These are phyloP conservation scores for Lamprologus lemairii DNA, from an alignment of 2,113 vertebrate genomes.

Conservation along the genomic window DNA sequence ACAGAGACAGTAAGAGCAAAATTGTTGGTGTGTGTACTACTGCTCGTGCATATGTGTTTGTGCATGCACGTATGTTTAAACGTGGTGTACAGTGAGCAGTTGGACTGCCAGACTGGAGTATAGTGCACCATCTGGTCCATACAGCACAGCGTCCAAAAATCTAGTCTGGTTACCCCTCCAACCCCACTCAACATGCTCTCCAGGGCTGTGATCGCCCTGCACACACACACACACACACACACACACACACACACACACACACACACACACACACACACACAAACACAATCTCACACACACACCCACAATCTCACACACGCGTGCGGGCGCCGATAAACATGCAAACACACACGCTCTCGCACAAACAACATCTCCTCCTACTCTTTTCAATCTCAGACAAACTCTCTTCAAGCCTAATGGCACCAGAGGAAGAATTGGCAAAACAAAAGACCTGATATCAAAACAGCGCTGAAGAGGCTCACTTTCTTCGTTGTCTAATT, in stretches of 20 bases:
- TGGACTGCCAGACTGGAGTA: constrained; percentile 72
- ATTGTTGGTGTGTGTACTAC: constrained; percentile 15
- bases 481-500: constrained; percentile 44
- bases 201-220: constrained; percentile 58
- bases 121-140: constrained; percentile 70
- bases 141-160: constrained; percentile 63
- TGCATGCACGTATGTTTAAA: constrained; percentile 54
- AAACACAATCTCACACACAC: background rate
- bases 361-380: constrained; percentile 38
- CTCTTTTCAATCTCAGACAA: constrained; percentile 48
- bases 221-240: background rate
- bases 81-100: constrained; percentile 67
- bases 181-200: constrained; percentile 69
- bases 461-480: constrained; percentile 44
- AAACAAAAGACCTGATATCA: constrained; percentile 57
- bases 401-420: constrained; percentile 53
- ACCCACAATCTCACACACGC: background rate
- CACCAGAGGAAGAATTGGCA: constrained; percentile 52
- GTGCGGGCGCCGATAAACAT: background rate
- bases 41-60: constrained; percentile 33
- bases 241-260: background rate
- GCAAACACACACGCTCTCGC: constrained; percentile 5
- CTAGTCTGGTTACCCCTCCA: constrained; percentile 70
- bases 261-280: background rate
- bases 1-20: constrained; percentile 54